These are phyloP conservation scores for Cyrtonyx montezumae DNA, from an alignment of 2,113 vertebrate genomes.

Conservation along the genomic window DNA sequence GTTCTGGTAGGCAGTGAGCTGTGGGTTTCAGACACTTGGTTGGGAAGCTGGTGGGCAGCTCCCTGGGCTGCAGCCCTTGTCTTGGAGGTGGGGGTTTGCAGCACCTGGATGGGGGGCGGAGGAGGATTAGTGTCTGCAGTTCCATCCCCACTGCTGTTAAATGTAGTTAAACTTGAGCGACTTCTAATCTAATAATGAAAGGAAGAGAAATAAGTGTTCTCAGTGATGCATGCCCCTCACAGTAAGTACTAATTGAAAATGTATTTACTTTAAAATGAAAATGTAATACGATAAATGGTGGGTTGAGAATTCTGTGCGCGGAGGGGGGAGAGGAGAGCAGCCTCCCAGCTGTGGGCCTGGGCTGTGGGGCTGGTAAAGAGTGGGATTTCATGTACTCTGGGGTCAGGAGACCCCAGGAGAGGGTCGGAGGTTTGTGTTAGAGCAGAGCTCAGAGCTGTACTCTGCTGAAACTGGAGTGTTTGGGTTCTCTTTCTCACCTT, in stretches of 20 bases:
- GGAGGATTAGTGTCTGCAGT: slow-evolving; percentile 27
- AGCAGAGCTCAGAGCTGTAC: neutral
- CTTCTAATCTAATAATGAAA: slow-evolving; percentile 73
- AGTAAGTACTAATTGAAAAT: slow-evolving; percentile 74
- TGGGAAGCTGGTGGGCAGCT: neutral
- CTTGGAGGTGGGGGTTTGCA: neutral
- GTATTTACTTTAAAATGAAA: slow-evolving; percentile 76
- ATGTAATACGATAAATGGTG: slow-evolving; percentile 57
- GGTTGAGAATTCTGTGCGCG: slow-evolving; percentile 1
- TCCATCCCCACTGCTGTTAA: slow-evolving; percentile 48
- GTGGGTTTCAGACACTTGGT: neutral
- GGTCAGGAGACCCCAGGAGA: neutral
- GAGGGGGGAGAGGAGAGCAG: neutral
- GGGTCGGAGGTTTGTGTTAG: neutral
- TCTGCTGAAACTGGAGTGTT: fast-evolving
- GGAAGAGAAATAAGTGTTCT: slow-evolving; percentile 66
- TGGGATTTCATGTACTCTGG: fast-evolving
- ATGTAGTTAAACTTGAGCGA: slow-evolving; percentile 69
- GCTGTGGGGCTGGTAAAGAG: neutral
- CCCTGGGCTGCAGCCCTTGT: neutral
- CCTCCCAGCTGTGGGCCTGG: neutral
- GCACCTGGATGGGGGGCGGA: neutral
- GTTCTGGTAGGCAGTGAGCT: neutral
- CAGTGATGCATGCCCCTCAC: slow-evolving; percentile 69
- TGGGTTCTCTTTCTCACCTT: neutral